Percentiles rank a stretch among this genome's conserved stretches.
Evolutionary conservation across 2,888 invertebrate species (phyloP).

Genomic region (Himalopsyche japonica): DNA sequence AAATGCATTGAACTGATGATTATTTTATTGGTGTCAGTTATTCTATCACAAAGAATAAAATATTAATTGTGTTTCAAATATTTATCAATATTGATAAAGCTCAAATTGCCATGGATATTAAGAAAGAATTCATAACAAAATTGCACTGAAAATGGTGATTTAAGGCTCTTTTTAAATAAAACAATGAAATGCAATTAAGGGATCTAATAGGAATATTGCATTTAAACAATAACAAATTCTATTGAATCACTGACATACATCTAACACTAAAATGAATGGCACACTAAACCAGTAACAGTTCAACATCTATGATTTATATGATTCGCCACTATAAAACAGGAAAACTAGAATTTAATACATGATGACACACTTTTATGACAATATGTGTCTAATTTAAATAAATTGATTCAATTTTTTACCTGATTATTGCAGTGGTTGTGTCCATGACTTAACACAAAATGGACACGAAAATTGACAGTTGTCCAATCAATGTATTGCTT

Average conservation of each 20-base stretch:
- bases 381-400: background rate
- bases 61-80: too few relatives aligned
- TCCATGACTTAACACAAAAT: background rate
- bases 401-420: background rate
- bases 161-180: too few relatives aligned
- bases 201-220: too few relatives aligned
- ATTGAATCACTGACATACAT: too few relatives aligned
- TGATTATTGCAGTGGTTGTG: background rate
- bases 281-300: background rate
- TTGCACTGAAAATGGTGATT: too few relatives aligned
- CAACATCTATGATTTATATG: background rate
- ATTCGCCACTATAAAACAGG: background rate
- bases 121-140: too few relatives aligned
- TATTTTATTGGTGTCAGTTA: background rate
- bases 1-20: background rate
- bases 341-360: background rate
- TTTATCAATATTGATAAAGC: too few relatives aligned
- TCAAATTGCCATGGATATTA: too few relatives aligned
- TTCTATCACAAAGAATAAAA: background rate
- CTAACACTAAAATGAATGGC: background rate
- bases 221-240: too few relatives aligned
- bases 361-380: background rate
- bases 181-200: too few relatives aligned
- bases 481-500: too few relatives aligned
- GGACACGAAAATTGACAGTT: background rate